phyloP scores from a whole-genome alignment of 2,888 invertebrate species.

The Scaptomyza tumidula region DNA sequence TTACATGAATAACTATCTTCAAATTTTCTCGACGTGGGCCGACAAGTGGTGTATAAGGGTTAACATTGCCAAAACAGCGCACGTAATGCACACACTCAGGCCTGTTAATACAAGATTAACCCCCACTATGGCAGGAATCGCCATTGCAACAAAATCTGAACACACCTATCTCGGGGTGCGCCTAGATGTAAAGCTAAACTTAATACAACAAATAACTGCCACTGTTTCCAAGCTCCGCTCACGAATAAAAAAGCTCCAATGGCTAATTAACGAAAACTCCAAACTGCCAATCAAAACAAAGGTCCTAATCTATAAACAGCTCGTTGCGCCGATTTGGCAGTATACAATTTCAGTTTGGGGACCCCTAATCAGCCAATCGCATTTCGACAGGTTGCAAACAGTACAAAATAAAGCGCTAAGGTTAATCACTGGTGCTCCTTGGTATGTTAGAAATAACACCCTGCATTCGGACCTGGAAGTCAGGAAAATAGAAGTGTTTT shows the following conservation, averaged over 20 bases:
- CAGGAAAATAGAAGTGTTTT: neutral
- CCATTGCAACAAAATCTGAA: neutral
- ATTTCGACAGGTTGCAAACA: neutral
- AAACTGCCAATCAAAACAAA: too few relatives aligned
- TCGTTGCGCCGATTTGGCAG: neutral
- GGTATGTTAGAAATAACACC: neutral
- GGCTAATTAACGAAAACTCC: neutral
- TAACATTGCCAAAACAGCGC: neutral
- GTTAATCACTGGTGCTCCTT: neutral
- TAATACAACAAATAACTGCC: neutral
- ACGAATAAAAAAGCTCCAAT: neutral
- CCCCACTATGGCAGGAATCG: neutral
- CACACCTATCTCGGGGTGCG: neutral
- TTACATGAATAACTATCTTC: neutral
- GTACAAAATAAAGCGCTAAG: neutral
- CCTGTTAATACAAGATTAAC: accelerated
- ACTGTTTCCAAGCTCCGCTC: neutral
- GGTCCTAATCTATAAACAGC: neutral
- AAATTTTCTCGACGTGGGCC: neutral
- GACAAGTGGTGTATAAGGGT: neutral
- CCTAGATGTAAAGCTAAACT: accelerated
- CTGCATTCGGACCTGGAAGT: neutral
- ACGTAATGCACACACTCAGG: neutral
- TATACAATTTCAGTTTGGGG: neutral
- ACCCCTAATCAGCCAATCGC: neutral